Evolutionary conservation across 2,113 vertebrate species (phyloP), one percentile per base, ranked within the genome.

Genomic region (Herpetotheres cachinnans): DNA sequence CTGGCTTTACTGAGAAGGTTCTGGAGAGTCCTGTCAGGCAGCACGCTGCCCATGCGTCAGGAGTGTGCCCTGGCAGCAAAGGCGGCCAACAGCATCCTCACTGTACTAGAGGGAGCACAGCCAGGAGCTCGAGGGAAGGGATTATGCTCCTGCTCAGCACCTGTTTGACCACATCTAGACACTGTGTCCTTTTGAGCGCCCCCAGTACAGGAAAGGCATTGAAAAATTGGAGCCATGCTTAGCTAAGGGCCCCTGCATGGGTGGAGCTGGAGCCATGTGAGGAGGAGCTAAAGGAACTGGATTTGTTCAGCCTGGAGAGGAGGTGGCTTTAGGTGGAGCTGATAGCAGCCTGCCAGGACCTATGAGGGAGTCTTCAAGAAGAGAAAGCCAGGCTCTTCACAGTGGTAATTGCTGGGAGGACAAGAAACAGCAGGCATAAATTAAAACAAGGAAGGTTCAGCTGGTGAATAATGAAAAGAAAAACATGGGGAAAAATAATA

Each of bases 31-130:
- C 25, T 72, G 54, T 38, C 72, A 90, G 82, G 20, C 25, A 87
- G 47, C 27, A 36, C 0, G 1, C 1, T 7, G 58, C 69, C 47
- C 7, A 5, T 18, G 25, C 1, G 0, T 44, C 58, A 73, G 49
- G 12, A 67, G 42, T 16, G 42, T 87, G 58, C 32, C 38, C 49
- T 46, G 54, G 54, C 62, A 91, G 61, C 29, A 46, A 30, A 73
- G 72, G 6, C 1, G 3, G 22, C 16, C 24, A 58, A 50, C 7
- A 14, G 36, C 30, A 69, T 42, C 55, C 36, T 61, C 54, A 20
- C 36, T 73, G 22, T 40, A 38, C 47, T 62, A 50, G 40, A 46
- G 20, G 42, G 22, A 76, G 13, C 18, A 6, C 24, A 46, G n/a
- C 27, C 62, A 83, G 67, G 38, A 83, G 13, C 29, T 12, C 16